Percentiles rank a stretch among this genome's conserved stretches.
These are phyloP conservation scores for Rhinogobio ventralis DNA, from an alignment of 2,797 vertebrate species.

Conservation along the genomic window DNA sequence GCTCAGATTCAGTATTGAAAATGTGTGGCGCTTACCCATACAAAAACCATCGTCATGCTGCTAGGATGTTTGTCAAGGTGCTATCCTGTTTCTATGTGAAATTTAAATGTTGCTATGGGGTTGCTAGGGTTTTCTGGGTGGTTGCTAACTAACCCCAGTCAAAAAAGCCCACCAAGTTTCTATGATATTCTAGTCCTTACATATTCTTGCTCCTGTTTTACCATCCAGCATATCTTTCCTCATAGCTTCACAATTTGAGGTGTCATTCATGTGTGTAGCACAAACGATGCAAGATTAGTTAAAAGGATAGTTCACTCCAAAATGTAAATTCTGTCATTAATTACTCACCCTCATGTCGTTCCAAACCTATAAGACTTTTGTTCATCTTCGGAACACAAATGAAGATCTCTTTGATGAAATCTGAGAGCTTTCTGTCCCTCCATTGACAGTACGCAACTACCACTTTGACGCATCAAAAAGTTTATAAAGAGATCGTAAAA, in stretches of 20 bases:
- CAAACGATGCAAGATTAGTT: neutral
- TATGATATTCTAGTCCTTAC: neutral
- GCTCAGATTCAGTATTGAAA: slow-evolving; percentile 23
- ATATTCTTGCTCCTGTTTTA: neutral
- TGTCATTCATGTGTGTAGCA: neutral
- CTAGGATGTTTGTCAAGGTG: neutral
- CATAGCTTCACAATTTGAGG: neutral
- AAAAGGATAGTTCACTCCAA: no score
- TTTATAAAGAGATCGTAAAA: no score
- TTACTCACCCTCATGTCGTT: no score
- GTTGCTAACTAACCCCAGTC: neutral
- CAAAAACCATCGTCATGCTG: neutral
- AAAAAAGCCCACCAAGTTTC: neutral
- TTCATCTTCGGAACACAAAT: no score
- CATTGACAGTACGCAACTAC: no score
- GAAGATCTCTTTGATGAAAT: no score
- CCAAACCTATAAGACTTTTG: no score
- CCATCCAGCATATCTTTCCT: neutral
- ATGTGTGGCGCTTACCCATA: neutral
- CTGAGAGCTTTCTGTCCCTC: no score
- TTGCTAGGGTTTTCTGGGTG: neutral
- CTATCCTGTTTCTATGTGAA: neutral
- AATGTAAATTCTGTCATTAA: no score
- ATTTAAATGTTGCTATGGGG: neutral
- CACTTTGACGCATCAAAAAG: no score